Evolutionary conservation across 1,140 invertebrate genomes (phyloP).

Genomic region (Antheraea pernyi): DNA sequence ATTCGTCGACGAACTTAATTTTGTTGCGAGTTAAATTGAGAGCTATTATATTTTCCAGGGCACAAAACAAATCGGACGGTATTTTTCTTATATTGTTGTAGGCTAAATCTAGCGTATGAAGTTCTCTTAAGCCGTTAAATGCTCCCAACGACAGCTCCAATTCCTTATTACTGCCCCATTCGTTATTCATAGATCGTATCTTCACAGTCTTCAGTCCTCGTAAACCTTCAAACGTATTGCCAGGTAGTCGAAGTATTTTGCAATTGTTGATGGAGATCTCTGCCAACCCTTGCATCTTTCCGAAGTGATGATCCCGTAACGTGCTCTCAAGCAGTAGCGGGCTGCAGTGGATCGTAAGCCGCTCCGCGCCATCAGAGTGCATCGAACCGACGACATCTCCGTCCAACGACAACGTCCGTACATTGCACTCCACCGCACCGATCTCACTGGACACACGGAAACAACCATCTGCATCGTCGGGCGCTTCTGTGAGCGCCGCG

Average conservation of each 20-base stretch:
- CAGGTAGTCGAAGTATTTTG: conserved; percentile 85
- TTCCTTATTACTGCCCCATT: conserved; percentile 83
- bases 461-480: conserved; percentile 63
- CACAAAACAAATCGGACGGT: conserved; percentile 86
- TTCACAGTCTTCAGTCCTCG: conserved; percentile 84
- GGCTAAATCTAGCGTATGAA: conserved; percentile 85
- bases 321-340: conserved; percentile 85
- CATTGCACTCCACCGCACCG: conserved; percentile 77
- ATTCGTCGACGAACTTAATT: conserved; percentile 83
- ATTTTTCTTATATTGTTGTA: conserved; percentile 87
- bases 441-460: conserved; percentile 83
- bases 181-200: conserved; percentile 84
- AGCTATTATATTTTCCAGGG: conserved; percentile 84
- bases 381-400: conserved; percentile 77
- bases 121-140: conserved; percentile 83
- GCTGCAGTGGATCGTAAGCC: conserved; percentile 83
- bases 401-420: conserved; percentile 76
- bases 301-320: conserved; percentile 83
- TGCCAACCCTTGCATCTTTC: conserved; percentile 83
- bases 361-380: conserved; percentile 81
- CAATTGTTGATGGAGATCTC: conserved; percentile 85
- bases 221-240: conserved; percentile 85
- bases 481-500: conserved; percentile 72
- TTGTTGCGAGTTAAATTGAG: conserved; percentile 89
- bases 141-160: conserved; percentile 82